Evolutionary conservation across 2,888 invertebrate species (phyloP).

Genomic region (Idaea dimidiata): DNA sequence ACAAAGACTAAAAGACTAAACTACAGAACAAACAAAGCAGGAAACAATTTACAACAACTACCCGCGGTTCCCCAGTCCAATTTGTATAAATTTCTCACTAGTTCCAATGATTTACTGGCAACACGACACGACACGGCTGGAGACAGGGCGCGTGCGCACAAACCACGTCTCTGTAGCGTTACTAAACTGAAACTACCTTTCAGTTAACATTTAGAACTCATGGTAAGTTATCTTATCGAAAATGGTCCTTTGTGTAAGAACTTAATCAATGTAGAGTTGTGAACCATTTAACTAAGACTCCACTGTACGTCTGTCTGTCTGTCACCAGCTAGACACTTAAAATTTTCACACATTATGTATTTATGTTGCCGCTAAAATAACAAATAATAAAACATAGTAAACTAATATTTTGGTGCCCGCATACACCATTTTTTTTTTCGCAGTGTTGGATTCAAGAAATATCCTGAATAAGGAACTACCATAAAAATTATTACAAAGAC

Average conservation of each 20-base stretch:
- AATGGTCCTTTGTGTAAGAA: too few species aligned
- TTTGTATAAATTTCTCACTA: conserved; percentile 12
- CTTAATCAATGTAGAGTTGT: conserved; percentile 9
- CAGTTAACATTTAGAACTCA: not conserved
- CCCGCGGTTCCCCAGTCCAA: not conserved
- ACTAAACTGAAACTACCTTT: not conserved
- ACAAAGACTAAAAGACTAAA: not conserved
- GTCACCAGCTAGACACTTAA: too few species aligned
- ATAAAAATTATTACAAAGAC: too few species aligned
- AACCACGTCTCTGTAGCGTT: conserved; percentile 17
- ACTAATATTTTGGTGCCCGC: too few species aligned
- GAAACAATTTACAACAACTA: not conserved
- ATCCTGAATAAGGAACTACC: too few species aligned
- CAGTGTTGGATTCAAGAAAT: too few species aligned
- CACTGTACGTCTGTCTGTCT: too few species aligned
- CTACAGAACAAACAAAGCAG: not conserved
- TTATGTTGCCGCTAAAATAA: too few species aligned
- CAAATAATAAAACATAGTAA: too few species aligned
- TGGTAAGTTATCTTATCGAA: not conserved
- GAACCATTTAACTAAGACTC: too few species aligned
- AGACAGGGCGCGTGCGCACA: conserved; percentile 37
- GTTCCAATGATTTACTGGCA: conserved; percentile 24
- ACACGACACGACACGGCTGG: conserved; percentile 17
- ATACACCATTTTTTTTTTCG: too few species aligned
- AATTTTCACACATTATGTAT: too few species aligned